Conservation (phyloP, 2,113 vertebrate species). For the Peromyscus polionotus region DNA sequence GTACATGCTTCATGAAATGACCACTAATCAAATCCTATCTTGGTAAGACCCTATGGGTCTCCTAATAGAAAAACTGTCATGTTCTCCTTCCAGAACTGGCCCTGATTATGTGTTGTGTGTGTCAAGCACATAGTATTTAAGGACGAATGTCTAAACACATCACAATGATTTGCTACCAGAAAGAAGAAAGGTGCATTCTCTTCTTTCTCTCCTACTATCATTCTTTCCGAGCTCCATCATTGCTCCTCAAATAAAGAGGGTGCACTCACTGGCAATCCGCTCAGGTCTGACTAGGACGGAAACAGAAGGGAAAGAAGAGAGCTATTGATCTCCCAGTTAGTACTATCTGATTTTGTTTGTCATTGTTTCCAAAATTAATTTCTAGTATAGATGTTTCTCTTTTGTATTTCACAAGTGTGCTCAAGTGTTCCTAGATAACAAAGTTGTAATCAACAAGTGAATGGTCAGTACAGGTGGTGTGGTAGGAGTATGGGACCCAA, state of each 20-base stretch:
- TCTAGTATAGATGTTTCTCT: not conserved
- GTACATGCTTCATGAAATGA: not conserved
- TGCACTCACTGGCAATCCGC: not conserved
- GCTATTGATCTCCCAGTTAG: not conserved
- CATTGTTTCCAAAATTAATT: conserved; percentile 1
- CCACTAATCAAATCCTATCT: not conserved
- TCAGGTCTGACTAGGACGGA: not conserved
- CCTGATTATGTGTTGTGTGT: not conserved
- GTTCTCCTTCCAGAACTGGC: conserved; percentile 1
- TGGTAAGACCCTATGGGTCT: not conserved
- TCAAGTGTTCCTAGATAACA: not conserved
- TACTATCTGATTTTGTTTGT: not conserved
- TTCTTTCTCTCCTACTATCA: not conserved
- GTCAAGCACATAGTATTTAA: not conserved
- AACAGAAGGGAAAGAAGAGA: not conserved
- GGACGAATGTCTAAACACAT: not conserved
- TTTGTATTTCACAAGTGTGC: not conserved
- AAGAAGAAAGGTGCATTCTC: not conserved
- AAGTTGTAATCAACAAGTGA: not conserved
- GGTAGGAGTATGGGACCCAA: not conserved
- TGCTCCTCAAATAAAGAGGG: not conserved
- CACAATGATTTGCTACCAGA: not conserved
- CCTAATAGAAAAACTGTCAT: not conserved
- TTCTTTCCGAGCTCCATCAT: not conserved
- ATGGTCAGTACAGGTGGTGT: not conserved